These are phyloP conservation scores for Pachydiplax longipennis DNA, from an alignment of 2,888 invertebrate genomes.

Conservation along the genomic window DNA sequence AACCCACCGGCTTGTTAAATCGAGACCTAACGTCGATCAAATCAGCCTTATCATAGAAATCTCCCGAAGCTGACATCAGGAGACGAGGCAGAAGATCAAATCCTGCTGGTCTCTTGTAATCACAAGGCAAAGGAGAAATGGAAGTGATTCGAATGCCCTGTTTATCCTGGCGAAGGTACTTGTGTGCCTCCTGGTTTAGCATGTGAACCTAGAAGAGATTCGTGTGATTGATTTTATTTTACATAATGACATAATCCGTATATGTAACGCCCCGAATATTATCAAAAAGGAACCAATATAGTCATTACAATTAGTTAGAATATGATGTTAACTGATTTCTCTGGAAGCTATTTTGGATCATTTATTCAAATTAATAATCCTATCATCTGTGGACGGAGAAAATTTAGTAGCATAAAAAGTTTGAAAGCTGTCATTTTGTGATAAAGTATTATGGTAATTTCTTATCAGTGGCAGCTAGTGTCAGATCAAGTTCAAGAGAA, in stretches of 20 bases:
- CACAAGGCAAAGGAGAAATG: constrained; percentile 65
- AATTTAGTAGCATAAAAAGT: too few species aligned
- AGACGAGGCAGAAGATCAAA: constrained; percentile 65
- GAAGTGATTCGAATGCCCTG: constrained; percentile 66
- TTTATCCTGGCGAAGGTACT: constrained; percentile 70
- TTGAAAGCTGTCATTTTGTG: too few species aligned
- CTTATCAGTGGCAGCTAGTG: too few species aligned
- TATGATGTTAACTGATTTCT: too few species aligned
- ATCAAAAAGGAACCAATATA: background rate
- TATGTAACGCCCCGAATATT: constrained; percentile 25
- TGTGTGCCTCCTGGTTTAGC: constrained; percentile 72
- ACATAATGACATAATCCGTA: background rate
- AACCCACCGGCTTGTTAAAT: background rate
- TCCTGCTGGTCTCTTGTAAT: constrained; percentile 69
- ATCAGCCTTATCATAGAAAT: background rate
- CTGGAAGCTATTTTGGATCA: too few species aligned
- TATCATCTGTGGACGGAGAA: too few species aligned
- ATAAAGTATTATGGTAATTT: too few species aligned
- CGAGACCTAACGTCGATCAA: background rate
- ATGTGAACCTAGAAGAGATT: constrained; percentile 66
- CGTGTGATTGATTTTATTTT: background rate
- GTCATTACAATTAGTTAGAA: background rate
- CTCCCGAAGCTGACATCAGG: constrained; percentile 52
- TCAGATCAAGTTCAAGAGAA: too few species aligned
- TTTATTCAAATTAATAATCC: too few species aligned